phyloP scores from a whole-genome alignment of 2,113 vertebrate genomes.

The Hymenochirus boettgeri region DNA sequence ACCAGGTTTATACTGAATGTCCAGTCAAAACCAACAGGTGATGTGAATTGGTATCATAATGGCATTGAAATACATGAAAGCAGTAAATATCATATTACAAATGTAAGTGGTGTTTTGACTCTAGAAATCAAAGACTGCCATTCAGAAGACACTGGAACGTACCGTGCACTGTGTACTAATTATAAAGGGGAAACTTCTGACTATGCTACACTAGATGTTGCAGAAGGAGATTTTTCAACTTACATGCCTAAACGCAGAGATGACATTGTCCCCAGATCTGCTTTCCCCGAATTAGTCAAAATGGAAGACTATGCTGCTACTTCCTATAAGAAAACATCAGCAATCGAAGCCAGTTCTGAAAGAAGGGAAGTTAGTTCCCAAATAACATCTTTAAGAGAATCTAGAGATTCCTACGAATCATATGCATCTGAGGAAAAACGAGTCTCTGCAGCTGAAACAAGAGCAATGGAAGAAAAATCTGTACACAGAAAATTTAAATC shows the following conservation, averaged over 20 bases:
- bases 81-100: constrained; percentile 79
- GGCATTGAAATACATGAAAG: constrained; percentile 78
- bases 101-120: constrained; percentile 84
- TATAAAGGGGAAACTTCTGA: constrained; percentile 91
- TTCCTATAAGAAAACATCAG: constrained; percentile 79
- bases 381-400: constrained; percentile 74
- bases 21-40: constrained; percentile 84
- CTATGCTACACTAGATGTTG: constrained; percentile 88
- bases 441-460: constrained; percentile 60
- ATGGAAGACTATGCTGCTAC: constrained; percentile 83
- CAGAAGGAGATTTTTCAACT: constrained; percentile 76
- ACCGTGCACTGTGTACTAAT: constrained; percentile 85
- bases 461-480: constrained; percentile 65
- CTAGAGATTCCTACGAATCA: constrained; percentile 66
- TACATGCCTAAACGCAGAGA: constrained; percentile 76
- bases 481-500: constrained; percentile 70
- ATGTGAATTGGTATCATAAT: constrained; percentile 92
- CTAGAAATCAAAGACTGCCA: constrained; percentile 85
- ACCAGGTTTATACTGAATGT: constrained; percentile 90
- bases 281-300: constrained; percentile 79
- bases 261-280: constrained; percentile 76
- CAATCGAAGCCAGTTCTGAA: constrained; percentile 73
- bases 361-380: constrained; percentile 80
- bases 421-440: constrained; percentile 75
- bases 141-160: constrained; percentile 86